Evolutionary conservation across 2,888 invertebrate species (phyloP).

Genomic region (Orgyia antiqua): DNA sequence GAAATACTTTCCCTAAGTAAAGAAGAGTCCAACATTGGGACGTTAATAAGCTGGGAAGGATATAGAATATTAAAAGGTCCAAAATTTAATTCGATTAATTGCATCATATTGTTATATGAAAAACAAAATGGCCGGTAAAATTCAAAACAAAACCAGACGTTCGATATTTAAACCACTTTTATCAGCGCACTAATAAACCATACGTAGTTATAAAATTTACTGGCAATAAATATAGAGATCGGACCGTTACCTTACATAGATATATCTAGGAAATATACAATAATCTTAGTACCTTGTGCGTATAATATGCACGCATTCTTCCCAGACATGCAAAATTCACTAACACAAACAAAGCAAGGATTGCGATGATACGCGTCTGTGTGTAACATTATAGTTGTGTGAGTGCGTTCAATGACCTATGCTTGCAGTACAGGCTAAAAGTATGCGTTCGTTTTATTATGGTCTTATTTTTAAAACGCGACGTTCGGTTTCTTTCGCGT

Average conservation of each 20-base stretch:
- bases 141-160: not conserved
- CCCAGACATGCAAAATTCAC: conserved; percentile 73
- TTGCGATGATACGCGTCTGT: conserved; percentile 29
- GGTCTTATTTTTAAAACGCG: conserved; percentile 75
- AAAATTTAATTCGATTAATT: too few relatives aligned
- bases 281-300: conserved; percentile 67
- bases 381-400: conserved; percentile 42
- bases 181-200: conserved; percentile 55
- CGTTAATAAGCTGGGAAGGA: too few relatives aligned
- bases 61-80: too few relatives aligned
- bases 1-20: too few relatives aligned
- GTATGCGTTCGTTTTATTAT: conserved; percentile 77
- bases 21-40: too few relatives aligned
- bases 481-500: conserved; percentile 61
- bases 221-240: conserved; percentile 58
- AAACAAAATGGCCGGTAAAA: not conserved
- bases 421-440: conserved; percentile 76
- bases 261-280: conserved; percentile 75
- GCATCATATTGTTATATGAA: too few relatives aligned
- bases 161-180: conserved; percentile 51
- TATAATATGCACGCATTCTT: conserved; percentile 71
- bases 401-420: conserved; percentile 71
- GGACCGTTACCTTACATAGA: conserved; percentile 50
- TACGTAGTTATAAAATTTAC: conserved; percentile 63
- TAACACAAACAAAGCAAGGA: conserved; percentile 51